Evolutionary conservation across 2,888 invertebrate genomes (phyloP), one percentile per base, ranked within the genome.

Genomic region (Drosophila ezoana): DNA sequence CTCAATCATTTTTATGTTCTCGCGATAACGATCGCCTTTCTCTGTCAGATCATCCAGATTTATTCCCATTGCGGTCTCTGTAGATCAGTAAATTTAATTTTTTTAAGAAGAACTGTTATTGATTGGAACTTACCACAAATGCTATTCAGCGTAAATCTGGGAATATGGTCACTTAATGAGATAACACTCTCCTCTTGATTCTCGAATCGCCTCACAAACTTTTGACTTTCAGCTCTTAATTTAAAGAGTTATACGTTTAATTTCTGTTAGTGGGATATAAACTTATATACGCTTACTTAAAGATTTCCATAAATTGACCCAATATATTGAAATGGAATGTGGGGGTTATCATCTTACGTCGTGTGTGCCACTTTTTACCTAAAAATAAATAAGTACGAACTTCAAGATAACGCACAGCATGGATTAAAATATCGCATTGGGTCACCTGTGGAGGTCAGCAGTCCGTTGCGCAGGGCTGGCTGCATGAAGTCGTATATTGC

Each of bases 31-130:
- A 53, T 89, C 87, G 1, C 88, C 90, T 14, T 82, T 81, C 41
- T 79, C 73, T 8, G 77, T 73, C 63, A 82, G 75, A 23, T 90
- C 86, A 52, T 90, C 90, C 1, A 90, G 58, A 4, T 84, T 82
- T 0, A 90, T 74, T 1, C 91, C 91, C 76, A 90, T 77, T 1
- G 91, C 90, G 10, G 91, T 91, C 65, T 90, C 90, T 90, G 13
- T 2, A 43, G 1, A 40, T 11, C 23, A 4, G 1, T 28, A 1
- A 28, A 28, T 28, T 8, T 28, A 8, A 28, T 8, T 28, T 8
- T 0, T 28, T 2, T 23, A 14, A 14, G n/a, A 14, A 9, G 1
- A 8, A 1, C 0, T 37, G 6, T 1, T 8, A 10, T 18, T 8
- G 23, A 28, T 1, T 23, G 11, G 1, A 28, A 61, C 77, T 43